Base-by-base conservation (phyloP, 2,113 vertebrate genomes). In the Rhineura floridana region DNA sequence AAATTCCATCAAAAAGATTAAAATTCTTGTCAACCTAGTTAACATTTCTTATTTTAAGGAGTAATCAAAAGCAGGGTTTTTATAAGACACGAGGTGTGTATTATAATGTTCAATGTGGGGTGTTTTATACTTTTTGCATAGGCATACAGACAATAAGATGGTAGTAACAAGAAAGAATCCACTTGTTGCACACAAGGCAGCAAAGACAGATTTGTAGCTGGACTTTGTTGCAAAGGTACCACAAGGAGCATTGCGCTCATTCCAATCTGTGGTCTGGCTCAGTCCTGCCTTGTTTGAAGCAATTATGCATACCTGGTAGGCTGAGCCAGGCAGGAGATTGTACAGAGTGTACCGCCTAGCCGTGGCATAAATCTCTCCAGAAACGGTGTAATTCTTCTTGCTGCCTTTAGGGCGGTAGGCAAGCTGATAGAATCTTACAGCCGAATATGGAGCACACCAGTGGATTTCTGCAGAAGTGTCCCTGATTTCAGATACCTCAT, bases 371-470 rank as follows among this genome's bases (percentile, higher is more conserved):
- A 98, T 96, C 83, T 94, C 94, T 62, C 90, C 87, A 83, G 93
- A 73, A 36, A 95, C 89, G 0, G 94, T 77, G 80, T 91, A 88
- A 85, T 91, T 95, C 44, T 89, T 89, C 33, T 86, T 42, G 0
- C 2, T 2, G 48, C 91, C 94, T 63, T 96, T 92, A 0, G 76
- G 88, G 0, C 44, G 87, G 70, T 97, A 94, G 48, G 2, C 84
- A 87, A 98, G 91, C 91, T 96, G 93, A 12, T 98, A 98, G 78
- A 92, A 91, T 4, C 62, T 91, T 65, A 98, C 96, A n/a, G 94
- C 90, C 0, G 97, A 98, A 84, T 96, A 95, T 3, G 97, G 97
- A n/a, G 97, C 96, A 0, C 97, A 98, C 97, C 97, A 98, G 87
- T 52, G 94, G 42, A 98, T 88, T 4, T 97, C 95, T 0, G 94